A percentile compares a stretch with the other conserved stretches of the same genome.
Evolutionary conservation across 2,113 vertebrate genomes (phyloP).

Genomic region (Chloropsis hardwickii): DNA sequence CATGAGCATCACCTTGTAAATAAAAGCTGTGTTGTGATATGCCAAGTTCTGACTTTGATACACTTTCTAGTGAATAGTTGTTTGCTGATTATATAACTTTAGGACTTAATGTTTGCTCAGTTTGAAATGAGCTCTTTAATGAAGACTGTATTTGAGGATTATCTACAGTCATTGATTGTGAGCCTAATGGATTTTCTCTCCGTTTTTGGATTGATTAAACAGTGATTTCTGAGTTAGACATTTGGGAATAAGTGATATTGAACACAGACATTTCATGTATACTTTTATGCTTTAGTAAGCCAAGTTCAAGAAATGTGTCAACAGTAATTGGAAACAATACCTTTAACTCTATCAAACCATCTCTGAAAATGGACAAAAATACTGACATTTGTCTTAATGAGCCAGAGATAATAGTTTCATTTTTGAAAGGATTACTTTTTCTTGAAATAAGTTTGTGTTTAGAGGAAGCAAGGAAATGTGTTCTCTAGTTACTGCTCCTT

Average conservation of each 20-base stretch:
- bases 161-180: neutral
- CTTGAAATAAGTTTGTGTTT: neutral
- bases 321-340: neutral
- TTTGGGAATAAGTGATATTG: neutral
- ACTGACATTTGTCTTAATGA: neutral
- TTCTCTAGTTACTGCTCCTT: neutral
- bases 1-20: neutral
- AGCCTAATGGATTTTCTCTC: neutral
- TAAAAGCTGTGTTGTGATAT: neutral
- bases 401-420: neutral
- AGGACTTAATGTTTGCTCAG: neutral
- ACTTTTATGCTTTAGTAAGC: neutral
- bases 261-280: neutral
- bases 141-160: slow-evolving; percentile 20
- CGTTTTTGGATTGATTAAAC: slow-evolving; percentile 24
- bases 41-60: neutral
- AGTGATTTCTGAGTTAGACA: neutral
- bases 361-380: neutral
- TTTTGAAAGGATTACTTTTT: neutral
- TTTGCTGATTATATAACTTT: neutral
- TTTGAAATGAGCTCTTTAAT: slow-evolving; percentile 16
- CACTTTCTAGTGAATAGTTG: neutral
- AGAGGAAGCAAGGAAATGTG: neutral
- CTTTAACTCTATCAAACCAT: neutral
- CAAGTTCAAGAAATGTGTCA: neutral